Conservation (phyloP, 1,140 invertebrate species). For the Drosophila chauvacae region DNA sequence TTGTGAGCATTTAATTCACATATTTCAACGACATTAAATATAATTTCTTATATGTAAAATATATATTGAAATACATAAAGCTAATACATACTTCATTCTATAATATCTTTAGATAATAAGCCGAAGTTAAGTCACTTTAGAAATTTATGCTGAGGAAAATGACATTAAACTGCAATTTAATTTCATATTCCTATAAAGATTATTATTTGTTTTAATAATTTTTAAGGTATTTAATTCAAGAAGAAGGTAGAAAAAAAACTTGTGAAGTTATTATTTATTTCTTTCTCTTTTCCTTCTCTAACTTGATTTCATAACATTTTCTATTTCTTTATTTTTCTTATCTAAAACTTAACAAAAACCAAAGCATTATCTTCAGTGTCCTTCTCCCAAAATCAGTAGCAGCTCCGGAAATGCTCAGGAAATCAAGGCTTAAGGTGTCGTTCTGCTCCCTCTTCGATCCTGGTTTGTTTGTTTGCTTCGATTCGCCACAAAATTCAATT, state of each 20-base stretch:
- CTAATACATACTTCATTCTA: too few species aligned
- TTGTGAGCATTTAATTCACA: background rate
- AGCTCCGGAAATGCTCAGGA: constrained; percentile 16
- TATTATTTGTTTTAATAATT: background rate
- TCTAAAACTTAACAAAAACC: background rate
- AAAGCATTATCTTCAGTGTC: background rate
- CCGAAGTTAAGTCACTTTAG: background rate
- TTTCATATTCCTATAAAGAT: background rate
- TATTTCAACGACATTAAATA: background rate
- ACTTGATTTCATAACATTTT: background rate
- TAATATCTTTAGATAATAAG: background rate
- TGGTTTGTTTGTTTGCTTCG: constrained; percentile 31
- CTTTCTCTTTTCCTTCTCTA: too few species aligned
- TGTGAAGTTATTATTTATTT: too few species aligned
- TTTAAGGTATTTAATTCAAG: background rate
- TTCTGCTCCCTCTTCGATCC: constrained; percentile 13
- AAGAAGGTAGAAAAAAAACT: too few species aligned
- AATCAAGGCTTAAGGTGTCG: constrained; percentile 42
- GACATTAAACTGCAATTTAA: background rate
- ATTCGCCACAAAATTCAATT: constrained; percentile 51
- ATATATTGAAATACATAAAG: background rate
- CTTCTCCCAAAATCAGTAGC: background rate
- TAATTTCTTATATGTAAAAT: background rate
- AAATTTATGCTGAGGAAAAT: background rate
- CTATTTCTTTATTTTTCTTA: background rate